phyloP scores from a whole-genome alignment of 2,888 invertebrate genomes.

The Tetragnatha montana region DNA sequence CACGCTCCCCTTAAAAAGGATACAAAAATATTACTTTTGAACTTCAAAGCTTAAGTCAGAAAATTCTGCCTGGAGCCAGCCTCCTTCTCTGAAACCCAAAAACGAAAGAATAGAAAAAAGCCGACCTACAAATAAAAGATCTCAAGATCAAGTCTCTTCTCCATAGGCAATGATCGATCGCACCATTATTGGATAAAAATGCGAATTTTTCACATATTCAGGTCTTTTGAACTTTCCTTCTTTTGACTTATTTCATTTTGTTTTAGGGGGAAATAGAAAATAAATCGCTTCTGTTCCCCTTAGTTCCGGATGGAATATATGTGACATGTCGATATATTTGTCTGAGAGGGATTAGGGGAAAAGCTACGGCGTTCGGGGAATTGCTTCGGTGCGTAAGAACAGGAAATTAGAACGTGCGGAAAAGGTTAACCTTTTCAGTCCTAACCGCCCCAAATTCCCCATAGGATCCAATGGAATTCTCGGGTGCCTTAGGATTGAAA shows the following conservation, averaged over 20 bases:
- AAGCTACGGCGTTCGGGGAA: not conserved
- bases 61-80: not conserved
- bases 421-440: too few relatives aligned
- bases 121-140: not conserved
- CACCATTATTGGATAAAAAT: constrained; percentile 44
- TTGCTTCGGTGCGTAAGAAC: not conserved
- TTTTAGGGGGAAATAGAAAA: constrained; percentile 32
- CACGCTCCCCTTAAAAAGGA: not conserved
- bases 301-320: constrained; percentile 30
- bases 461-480: too few relatives aligned
- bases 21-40: not conserved
- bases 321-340: constrained; percentile 23
- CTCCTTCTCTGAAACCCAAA: not conserved
- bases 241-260: constrained; percentile 15
- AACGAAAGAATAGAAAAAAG: not conserved
- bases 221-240: constrained; percentile 16
- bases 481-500: too few relatives aligned
- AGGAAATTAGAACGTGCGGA: not conserved
- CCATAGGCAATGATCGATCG: constrained; percentile 39
- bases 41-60: not conserved
- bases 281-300: constrained; percentile 28
- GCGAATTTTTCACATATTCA: constrained; percentile 39
- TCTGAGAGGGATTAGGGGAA: not conserved
- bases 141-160: constrained; percentile 3
- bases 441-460: too few relatives aligned